These are phyloP conservation scores for Siniperca obscura DNA, from an alignment of 2,797 vertebrate genomes.

Conservation along the genomic window DNA sequence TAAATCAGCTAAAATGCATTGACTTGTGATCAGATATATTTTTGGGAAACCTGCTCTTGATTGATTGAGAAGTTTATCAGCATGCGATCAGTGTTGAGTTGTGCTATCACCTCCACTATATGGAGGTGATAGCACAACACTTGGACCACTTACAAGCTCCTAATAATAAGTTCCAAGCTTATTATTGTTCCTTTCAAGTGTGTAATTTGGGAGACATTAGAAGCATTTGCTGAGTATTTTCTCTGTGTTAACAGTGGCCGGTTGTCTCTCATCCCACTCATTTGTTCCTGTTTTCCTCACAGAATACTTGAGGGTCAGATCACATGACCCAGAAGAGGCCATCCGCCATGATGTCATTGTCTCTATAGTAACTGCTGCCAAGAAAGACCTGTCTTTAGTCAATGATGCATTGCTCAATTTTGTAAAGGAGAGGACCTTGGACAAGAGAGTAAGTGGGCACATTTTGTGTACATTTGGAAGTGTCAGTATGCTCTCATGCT, in stretches of 20 bases:
- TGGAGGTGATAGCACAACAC: neutral
- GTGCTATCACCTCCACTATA: too few species aligned
- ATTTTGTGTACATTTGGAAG: neutral
- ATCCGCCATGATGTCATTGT: slow-evolving; percentile 99
- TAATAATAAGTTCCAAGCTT: neutral
- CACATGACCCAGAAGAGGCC: slow-evolving; percentile 97
- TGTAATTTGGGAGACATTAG: neutral
- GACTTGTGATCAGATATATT: neutral
- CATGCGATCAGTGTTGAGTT: neutral
- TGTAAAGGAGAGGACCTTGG: slow-evolving; percentile 95
- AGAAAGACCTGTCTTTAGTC: slow-evolving; percentile 96
- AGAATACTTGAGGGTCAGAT: slow-evolving; percentile 97
- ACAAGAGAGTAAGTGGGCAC: slow-evolving; percentile 91
- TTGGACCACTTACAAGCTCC: neutral
- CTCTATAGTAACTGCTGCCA: slow-evolving; percentile 98
- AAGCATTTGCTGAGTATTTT: neutral
- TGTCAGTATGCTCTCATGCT: neutral
- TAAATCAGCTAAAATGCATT: slow-evolving; percentile 63
- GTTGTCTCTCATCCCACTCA: slow-evolving; percentile 7
- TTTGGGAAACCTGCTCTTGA: neutral
- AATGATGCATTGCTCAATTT: slow-evolving; percentile 97
- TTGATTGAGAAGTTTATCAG: neutral
- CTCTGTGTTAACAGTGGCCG: neutral
- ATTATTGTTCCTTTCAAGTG: neutral
- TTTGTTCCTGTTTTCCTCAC: slow-evolving; percentile 47